Evolutionary conservation across 2,888 invertebrate species (phyloP), one percentile per base, ranked within the genome.

Genomic region (Himalopsyche anomala): DNA sequence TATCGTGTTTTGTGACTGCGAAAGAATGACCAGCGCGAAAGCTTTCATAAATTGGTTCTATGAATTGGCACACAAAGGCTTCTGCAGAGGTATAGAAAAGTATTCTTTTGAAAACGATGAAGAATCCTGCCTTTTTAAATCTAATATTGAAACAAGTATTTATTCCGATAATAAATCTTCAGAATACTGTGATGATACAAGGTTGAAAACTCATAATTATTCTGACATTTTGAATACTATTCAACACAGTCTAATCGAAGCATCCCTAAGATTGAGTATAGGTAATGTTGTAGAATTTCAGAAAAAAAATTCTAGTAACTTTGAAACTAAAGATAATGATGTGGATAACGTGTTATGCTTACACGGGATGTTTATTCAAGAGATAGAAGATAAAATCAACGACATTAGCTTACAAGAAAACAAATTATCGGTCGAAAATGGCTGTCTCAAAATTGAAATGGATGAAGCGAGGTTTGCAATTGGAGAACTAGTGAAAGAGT

Each of bases 381-480:
- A 74, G 74, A 74, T 74, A 1, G 74, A 74, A 74, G 12, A 74
- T 4, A 38, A 62, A 79, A 19, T 80, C 80, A 19, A 56, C 55
- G n/a, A 15, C 45, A 56, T 79, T 12, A 28, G 28, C n/a, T 28
- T 19, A 4, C 45, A 85, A 82, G 28, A 80, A 36, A 36, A 84
- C 4, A 74, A 82, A 81, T 84, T 87, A 36, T 12, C 19, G 5
- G 8, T 28, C 38, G 74, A 87, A 86, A 87, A 85, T 81, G 38
- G 82, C n/a, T 42, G n/a, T 54, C 54, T 89, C 51, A 85, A 88
- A 82, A 19, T 15, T 54, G 87, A 89, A 83, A 74, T 88, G 9
- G 81, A 87, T 17, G 74, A 86, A 36, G 85, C 74, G 54, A 85
- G 82, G 28, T 51, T 17, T 17, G 86, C 87, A 74, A 82, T 89